Conservation (phyloP, 2,797 vertebrate genomes). For the Podargus strigoides region DNA sequence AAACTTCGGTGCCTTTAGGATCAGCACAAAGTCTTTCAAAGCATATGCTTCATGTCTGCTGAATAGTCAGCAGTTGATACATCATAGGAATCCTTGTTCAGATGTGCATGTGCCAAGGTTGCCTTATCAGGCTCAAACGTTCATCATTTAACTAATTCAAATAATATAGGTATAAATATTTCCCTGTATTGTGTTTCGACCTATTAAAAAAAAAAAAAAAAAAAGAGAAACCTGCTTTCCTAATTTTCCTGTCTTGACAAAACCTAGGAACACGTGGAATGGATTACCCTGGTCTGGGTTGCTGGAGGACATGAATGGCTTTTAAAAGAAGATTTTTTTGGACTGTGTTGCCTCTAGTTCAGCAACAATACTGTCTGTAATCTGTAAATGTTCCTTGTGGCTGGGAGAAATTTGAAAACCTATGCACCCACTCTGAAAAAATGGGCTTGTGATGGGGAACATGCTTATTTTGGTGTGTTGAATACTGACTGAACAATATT, state of each 20-base stretch:
- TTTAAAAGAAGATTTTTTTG: not conserved
- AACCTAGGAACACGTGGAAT: not conserved
- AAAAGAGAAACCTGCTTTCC: not conserved
- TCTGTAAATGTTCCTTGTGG: not conserved
- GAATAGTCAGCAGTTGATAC: not conserved
- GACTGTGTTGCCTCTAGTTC: fast-evolving
- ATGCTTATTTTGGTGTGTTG: not conserved
- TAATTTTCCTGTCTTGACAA: not conserved
- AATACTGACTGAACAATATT: not conserved
- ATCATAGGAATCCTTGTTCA: not conserved
- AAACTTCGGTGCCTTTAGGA: not conserved
- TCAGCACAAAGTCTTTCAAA: not conserved
- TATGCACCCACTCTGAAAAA: not conserved
- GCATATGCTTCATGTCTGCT: not conserved
- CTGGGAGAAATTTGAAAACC: not conserved
- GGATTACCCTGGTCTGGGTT: not conserved
- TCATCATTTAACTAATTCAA: not conserved
- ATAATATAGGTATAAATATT: not conserved
- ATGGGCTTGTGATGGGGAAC: not conserved
- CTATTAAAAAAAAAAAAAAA: not conserved
- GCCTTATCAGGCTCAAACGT: fast-evolving
- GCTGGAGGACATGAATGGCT: not conserved
- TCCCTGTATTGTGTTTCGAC: not conserved
- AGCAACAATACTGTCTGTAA: not conserved
- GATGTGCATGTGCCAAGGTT: not conserved